Conservation (phyloP, 2,888 invertebrate genomes). For the Thera britannica region DNA sequence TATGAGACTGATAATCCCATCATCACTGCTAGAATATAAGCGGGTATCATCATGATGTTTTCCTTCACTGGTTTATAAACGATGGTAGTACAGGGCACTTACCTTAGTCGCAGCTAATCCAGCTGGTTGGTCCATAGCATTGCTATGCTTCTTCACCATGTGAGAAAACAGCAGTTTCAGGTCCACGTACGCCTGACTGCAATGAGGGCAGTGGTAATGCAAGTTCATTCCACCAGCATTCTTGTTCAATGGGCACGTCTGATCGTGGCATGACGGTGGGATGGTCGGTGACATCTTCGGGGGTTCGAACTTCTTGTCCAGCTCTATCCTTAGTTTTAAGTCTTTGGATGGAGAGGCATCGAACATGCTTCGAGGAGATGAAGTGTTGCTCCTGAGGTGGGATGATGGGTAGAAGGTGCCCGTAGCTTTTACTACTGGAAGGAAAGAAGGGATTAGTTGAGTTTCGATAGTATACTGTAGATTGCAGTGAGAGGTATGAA, state of each 20-base stretch:
- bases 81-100: slow-evolving; percentile 35
- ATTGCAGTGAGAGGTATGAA: too few relatives aligned
- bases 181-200: slow-evolving; percentile 78
- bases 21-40: not conserved
- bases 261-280: slow-evolving; percentile 86
- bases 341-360: slow-evolving; percentile 84
- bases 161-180: slow-evolving; percentile 77
- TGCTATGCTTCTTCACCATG: slow-evolving; percentile 80
- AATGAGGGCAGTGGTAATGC: slow-evolving; percentile 79
- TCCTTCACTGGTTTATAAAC: not conserved
- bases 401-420: slow-evolving; percentile 96
- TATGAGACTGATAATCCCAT: not conserved
- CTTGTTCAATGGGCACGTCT: slow-evolving; percentile 77
- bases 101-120: slow-evolving; percentile 82
- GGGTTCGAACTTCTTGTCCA: slow-evolving; percentile 72
- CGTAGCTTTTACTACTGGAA: slow-evolving; percentile 96
- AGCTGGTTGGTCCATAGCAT: slow-evolving; percentile 69
- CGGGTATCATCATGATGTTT: not conserved
- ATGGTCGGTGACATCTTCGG: slow-evolving; percentile 73
- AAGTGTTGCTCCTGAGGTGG: slow-evolving; percentile 83
- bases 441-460: slow-evolving; percentile 51
- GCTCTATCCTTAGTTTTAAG: slow-evolving; percentile 69
- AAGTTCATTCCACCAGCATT: slow-evolving; percentile 78
- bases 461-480: slow-evolving; percentile 1
- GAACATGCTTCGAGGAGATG: slow-evolving; percentile 83